Base-by-base conservation (phyloP, 2,888 invertebrate species). In the Hypomecis atomaria region DNA sequence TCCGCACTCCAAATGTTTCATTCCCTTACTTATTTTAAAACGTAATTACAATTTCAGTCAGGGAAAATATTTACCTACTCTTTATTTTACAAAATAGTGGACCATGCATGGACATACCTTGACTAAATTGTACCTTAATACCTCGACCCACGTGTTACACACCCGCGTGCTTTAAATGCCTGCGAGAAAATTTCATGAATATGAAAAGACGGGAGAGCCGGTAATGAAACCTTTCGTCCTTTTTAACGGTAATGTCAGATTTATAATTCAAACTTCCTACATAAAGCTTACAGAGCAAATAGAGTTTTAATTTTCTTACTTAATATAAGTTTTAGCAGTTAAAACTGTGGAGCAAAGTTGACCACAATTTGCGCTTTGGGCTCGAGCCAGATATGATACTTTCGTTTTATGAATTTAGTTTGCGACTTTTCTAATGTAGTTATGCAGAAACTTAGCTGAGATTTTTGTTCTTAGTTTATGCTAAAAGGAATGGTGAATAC, bases 251-350 rank as follows among this genome's bases (percentile, higher is more conserved):
- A 57, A 62, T 67, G 55, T 47, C 58, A 69, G 62, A 67, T 71
- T 69, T 71, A 71, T 66, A 69, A 69, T 69, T 67, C 62, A 67
- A 64, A 71, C 65, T 66, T 67, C 54, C 36, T 10, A 61, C 57
- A 50, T 63, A 59, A 63, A 63, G 56, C 53, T 62, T 34, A 57
- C 52, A 40, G 36, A 61, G 59, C 59, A 64, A 66, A 66, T 61
- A 63, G 62, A 66, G 66, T 64, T 66, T 66, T 69, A 63, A 66
- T 62, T 63, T 66, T 62, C 63, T 63, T 66, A 57, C 62, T 66
- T 63, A 57, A 60, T 60, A 60, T 60, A 60, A 65, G 60, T 65
- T 65, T 57, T 56, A 53, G 57, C 65, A 65, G 59, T 63, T 63
- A 62, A 66, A 62, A 53, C 62, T 60, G 62, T 59, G 57, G 56